These are phyloP conservation scores for Plagodis dolabraria DNA, from an alignment of 2,888 invertebrate species.

Conservation along the genomic window DNA sequence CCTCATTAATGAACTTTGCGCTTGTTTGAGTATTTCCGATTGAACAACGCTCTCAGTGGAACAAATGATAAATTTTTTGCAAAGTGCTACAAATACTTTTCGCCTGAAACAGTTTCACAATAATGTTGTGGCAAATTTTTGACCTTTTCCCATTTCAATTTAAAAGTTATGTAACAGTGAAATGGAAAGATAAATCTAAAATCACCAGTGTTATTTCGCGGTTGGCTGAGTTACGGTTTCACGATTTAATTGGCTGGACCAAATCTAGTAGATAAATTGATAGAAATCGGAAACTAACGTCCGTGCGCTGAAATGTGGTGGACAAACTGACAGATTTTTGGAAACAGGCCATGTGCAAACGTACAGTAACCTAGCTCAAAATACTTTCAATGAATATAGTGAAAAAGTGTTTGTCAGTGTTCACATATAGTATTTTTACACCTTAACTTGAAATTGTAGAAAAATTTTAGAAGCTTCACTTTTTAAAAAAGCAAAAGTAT, in stretches of 20 bases:
- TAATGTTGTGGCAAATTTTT: conserved; percentile 1
- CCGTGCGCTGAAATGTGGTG: conserved; percentile 24
- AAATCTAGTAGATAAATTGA: conserved; percentile 35
- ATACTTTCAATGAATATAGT: conserved; percentile 8
- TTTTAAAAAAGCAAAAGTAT: background rate
- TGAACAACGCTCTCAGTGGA: background rate
- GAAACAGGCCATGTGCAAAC: conserved; percentile 32
- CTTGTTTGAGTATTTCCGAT: background rate
- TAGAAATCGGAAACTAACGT: conserved; percentile 35
- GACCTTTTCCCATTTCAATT: conserved; percentile 14
- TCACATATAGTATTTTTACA: too few species aligned
- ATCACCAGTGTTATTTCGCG: conserved; percentile 29
- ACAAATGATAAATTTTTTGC: conserved; percentile 11
- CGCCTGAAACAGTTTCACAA: conserved; percentile 2
- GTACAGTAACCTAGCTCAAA: conserved; percentile 13
- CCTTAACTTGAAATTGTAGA: too few species aligned
- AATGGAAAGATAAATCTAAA: conserved; percentile 24
- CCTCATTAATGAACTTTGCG: background rate
- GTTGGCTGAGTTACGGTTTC: conserved; percentile 19
- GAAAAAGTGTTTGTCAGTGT: background rate
- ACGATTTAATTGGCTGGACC: conserved; percentile 28
- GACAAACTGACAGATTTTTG: conserved; percentile 32
- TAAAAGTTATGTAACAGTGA: conserved; percentile 17
- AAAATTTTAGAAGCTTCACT: too few species aligned
- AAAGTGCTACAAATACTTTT: conserved; percentile 13